These are phyloP conservation scores for Tokudaia tokunoshimensis DNA, from an alignment of 2,797 vertebrate species.

Conservation along the genomic window DNA sequence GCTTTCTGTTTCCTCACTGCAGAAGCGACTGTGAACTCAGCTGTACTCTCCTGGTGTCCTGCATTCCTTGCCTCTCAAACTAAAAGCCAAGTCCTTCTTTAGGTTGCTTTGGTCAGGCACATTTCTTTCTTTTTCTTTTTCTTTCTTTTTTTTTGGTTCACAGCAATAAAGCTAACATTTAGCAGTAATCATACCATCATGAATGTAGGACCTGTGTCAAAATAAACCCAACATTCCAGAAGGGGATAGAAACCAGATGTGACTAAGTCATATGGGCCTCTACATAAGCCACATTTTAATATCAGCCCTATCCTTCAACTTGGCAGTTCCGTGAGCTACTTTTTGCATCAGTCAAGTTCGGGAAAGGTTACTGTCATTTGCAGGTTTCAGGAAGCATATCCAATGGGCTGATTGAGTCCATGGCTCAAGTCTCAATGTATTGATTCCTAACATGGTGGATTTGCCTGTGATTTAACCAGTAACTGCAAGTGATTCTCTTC, in stretches of 20 bases:
- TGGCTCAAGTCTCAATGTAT: background rate
- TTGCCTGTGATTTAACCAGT: background rate
- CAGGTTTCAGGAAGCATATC: background rate
- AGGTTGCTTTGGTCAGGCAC: background rate
- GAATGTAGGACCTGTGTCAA: background rate
- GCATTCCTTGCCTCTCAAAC: background rate
- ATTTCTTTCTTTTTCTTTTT: too few species aligned
- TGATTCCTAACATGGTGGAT: background rate
- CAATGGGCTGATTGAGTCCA: background rate
- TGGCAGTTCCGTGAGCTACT: slow-evolving; percentile 21
- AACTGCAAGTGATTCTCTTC: background rate
- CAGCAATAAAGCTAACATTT: background rate
- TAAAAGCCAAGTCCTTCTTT: background rate
- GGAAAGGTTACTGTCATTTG: slow-evolving; percentile 5
- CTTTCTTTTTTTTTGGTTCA: background rate
- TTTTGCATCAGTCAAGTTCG: background rate
- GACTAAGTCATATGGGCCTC: slow-evolving; percentile 5
- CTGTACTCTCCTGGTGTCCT: background rate
- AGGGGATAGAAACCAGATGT: background rate
- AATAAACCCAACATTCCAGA: slow-evolving; percentile 17
- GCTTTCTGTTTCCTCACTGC: background rate
- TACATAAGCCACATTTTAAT: slow-evolving; percentile 28
- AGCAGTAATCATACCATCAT: background rate
- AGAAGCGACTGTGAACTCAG: background rate
- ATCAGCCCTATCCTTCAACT: background rate